Conservation (phyloP, 2,888 invertebrate species). For the Antheraea assamensis region DNA sequence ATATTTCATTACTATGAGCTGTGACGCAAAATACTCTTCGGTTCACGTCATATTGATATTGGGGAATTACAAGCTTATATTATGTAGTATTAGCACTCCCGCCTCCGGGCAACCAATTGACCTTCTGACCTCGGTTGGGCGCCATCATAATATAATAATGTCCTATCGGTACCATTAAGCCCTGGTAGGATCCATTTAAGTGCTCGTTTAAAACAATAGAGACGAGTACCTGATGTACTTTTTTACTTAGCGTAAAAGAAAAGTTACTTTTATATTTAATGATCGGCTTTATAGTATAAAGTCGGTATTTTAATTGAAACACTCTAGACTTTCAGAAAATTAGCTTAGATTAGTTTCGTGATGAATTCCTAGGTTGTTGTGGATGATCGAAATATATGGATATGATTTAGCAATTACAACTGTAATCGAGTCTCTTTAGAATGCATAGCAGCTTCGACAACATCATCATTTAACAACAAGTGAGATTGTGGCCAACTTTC, state of each 20-base stretch:
- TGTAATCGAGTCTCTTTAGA: too few species aligned
- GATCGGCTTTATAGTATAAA: neutral
- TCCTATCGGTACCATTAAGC: slow-evolving; percentile 8
- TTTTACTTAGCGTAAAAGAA: neutral
- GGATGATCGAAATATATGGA: neutral
- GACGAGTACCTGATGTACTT: neutral
- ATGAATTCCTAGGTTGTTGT: neutral
- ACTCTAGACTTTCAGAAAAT: neutral
- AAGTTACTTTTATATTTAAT: neutral
- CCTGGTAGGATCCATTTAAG: slow-evolving; percentile 2
- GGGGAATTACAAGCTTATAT: slow-evolving; percentile 5
- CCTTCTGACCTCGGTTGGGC: slow-evolving; percentile 15
- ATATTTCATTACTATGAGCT: neutral
- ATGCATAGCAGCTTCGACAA: neutral
- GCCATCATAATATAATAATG: slow-evolving; percentile 17
- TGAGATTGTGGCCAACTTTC: too few species aligned
- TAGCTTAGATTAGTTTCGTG: neutral
- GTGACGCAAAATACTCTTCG: neutral
- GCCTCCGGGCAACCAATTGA: slow-evolving; percentile 11
- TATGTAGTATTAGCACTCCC: slow-evolving; percentile 11
- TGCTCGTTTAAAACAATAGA: slow-evolving; percentile 7
- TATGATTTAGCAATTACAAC: too few species aligned
- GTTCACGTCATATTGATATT: neutral
- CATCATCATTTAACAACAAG: neutral
- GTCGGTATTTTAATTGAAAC: neutral